Evolutionary conservation across 64 coral and sea anemone species (phyloP).

Genomic region (Pocillopora damicornis): DNA sequence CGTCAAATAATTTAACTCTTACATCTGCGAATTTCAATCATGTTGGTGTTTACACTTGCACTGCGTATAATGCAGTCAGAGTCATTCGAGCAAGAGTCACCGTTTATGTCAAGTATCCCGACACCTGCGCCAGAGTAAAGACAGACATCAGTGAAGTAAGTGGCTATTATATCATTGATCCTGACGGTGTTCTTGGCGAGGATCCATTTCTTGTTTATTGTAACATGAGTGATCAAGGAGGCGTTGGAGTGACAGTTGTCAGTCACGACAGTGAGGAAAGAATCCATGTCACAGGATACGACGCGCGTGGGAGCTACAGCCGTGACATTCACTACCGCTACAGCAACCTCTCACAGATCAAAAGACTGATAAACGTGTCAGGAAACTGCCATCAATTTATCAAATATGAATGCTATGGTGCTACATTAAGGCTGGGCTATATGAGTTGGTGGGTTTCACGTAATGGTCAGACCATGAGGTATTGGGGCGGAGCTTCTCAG

Average conservation of each 20-base stretch:
- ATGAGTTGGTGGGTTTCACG: slow-evolving; percentile 51
- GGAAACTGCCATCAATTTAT: slow-evolving; percentile 39
- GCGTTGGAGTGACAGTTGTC: slow-evolving; percentile 49
- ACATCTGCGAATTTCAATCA: no score
- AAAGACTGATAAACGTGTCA: not conserved
- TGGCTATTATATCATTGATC: no score
- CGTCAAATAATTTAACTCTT: no score
- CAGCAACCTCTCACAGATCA: slow-evolving; percentile 2
- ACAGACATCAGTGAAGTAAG: no score
- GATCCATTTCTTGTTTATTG: slow-evolving; percentile 45
- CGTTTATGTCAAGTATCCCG: no score
- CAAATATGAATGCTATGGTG: slow-evolving; percentile 26
- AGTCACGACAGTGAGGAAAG: no score
- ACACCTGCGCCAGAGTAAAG: no score
- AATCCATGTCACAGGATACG: not conserved
- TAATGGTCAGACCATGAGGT: slow-evolving; percentile 33
- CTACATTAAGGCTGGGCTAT: not conserved
- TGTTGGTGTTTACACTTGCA: no score
- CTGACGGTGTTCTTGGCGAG: not conserved
- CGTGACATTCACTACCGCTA: slow-evolving; percentile 18
- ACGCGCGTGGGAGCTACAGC: not conserved
- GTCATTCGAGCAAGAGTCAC: not conserved
- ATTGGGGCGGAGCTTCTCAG: slow-evolving; percentile 28
- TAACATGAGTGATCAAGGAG: slow-evolving; percentile 45
- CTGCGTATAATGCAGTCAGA: not conserved